Conservation (phyloP, 2,113 vertebrate species). For the Enhydra lutris region DNA sequence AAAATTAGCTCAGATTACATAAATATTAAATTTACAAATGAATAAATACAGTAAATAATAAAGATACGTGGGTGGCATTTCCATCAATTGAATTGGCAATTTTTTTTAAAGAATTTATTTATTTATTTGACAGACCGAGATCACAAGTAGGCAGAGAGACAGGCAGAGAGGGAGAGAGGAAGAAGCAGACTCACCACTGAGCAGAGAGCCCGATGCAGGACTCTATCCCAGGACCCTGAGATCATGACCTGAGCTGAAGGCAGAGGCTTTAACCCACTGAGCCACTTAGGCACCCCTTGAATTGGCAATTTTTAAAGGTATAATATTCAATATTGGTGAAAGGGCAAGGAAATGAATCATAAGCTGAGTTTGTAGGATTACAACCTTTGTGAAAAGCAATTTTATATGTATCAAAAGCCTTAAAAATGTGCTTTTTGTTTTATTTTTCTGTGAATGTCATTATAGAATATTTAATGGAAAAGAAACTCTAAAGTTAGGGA, state of each 20-base stretch:
- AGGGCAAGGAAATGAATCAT: not conserved
- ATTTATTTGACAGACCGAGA: too few species aligned
- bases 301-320: not conserved
- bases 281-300: not conserved
- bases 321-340: not conserved
- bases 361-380: not conserved
- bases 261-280: too few species aligned
- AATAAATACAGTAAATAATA: not conserved
- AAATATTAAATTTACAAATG: not conserved
- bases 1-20: not conserved
- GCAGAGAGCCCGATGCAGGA: too few species aligned
- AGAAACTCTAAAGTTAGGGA: slow-evolving; percentile 34
- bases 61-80: not conserved
- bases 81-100: not conserved
- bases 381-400: slow-evolving; percentile 12
- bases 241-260: too few species aligned
- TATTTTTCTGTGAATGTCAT: not conserved
- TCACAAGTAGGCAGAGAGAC: too few species aligned
- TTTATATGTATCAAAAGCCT: not conserved
- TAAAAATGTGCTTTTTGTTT: slow-evolving; percentile 18
- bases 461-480: slow-evolving; percentile 2
- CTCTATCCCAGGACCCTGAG: too few species aligned
- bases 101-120: not conserved
- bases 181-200: too few species aligned
- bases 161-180: too few species aligned